Conservation (phyloP, 2,113 vertebrate genomes). For the Bungarus multicinctus region DNA sequence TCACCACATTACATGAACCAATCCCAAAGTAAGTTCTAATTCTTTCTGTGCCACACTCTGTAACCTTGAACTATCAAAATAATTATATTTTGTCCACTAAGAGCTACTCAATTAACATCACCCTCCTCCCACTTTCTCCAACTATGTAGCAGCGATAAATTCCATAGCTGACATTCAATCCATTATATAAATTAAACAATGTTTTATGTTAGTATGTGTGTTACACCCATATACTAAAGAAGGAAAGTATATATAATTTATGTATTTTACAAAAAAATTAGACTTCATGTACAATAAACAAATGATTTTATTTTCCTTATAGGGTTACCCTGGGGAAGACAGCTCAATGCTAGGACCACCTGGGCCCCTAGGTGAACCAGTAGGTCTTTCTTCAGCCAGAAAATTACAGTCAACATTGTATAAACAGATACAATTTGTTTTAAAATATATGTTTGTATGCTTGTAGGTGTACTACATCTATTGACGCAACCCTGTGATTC, state of each 20-base stretch:
- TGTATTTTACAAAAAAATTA: not conserved
- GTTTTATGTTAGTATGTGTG: not conserved
- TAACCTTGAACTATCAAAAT: no score
- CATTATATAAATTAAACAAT: not conserved
- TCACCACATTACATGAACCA: no score
- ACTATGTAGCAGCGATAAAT: no score
- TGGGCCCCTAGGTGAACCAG: slow-evolving; percentile 99
- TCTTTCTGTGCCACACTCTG: no score
- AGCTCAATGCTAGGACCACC: slow-evolving; percentile 81
- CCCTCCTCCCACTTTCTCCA: no score
- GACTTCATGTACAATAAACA: not conserved
- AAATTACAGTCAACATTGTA: slow-evolving; percentile 46
- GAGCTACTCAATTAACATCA: no score
- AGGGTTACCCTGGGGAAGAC: slow-evolving; percentile 95
- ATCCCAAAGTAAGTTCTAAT: no score
- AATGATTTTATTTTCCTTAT: slow-evolving; percentile 48
- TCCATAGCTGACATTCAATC: not conserved
- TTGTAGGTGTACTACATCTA: not conserved
- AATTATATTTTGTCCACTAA: no score
- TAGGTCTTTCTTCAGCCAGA: slow-evolving; percentile 90
- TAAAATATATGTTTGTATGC: not conserved
- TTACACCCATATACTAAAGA: not conserved
- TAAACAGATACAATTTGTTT: not conserved
- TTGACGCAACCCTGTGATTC: not conserved
- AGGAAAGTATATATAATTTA: not conserved